phyloP scores from a whole-genome alignment of 1,140 invertebrate genomes.

The Halesus radiatus region DNA sequence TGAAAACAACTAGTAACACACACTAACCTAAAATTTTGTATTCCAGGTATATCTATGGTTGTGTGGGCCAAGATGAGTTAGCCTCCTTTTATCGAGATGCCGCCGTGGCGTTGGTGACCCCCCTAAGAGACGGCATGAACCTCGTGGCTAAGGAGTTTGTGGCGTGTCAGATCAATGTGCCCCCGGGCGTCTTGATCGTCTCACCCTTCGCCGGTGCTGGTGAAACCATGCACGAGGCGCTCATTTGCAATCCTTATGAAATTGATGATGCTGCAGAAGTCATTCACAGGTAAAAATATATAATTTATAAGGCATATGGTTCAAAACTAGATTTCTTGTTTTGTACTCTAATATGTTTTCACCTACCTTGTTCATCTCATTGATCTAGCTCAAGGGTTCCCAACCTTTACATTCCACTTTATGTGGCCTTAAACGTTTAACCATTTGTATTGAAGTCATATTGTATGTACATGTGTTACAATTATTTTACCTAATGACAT shows the following conservation, averaged over 20 bases:
- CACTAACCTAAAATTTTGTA: too few species aligned
- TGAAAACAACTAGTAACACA: too few species aligned
- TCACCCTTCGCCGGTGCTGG: slow-evolving; percentile 92
- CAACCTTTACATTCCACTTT: too few species aligned
- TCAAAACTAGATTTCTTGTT: background rate
- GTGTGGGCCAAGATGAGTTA: slow-evolving; percentile 87
- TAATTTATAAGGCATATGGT: background rate
- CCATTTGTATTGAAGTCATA: too few species aligned
- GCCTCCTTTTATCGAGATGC: slow-evolving; percentile 89
- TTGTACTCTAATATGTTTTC: background rate
- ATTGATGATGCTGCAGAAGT: slow-evolving; percentile 89
- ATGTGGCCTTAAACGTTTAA: too few species aligned
- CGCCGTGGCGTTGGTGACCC: slow-evolving; percentile 88
- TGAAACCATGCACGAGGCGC: slow-evolving; percentile 91
- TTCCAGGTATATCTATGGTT: slow-evolving; percentile 86
- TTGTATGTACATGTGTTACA: too few species aligned
- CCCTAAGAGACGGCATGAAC: slow-evolving; percentile 93
- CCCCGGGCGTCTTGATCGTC: slow-evolving; percentile 89
- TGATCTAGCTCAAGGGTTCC: too few species aligned
- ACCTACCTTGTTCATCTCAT: background rate
- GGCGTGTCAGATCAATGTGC: slow-evolving; percentile 89
- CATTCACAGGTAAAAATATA: slow-evolving; percentile 76
- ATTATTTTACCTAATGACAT: background rate
- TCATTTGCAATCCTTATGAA: slow-evolving; percentile 93
- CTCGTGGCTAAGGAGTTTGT: slow-evolving; percentile 94